Base-by-base conservation (phyloP, 2,113 vertebrate genomes). In the Noctilio leporinus region DNA sequence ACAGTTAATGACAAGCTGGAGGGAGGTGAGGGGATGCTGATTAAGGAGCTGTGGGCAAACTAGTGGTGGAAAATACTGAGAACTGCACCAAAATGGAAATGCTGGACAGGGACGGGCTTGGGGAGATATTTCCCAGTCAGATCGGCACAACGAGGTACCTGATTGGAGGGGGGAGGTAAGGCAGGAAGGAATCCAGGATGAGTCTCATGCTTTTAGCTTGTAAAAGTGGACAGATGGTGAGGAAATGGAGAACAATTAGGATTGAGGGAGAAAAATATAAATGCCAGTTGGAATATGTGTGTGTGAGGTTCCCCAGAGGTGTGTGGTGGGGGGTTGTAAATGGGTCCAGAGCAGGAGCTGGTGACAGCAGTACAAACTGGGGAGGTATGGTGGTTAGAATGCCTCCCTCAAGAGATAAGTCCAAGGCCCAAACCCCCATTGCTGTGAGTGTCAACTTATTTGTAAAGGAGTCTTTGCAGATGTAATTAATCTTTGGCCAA, bases 181-280 rank as follows among this genome's bases (percentile, higher is more conserved):
- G 49, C 30, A 65, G 62, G 86, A 95, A 94, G 17, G 35, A 83
- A 80, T 94, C 94, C 87, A 93, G 85, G 47, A 81, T 55, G 55
- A 62, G 38, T 24, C 57, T 96, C 75, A 69, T 62, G 65, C 59
- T 70, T 65, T 35, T 35, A 47, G 69, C 89, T 81, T 86, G 35
- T 59, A 84, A 82, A 77, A 85, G 67, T 64, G 35, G 89, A 84
- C 95, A 96, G 93, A 96, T 97, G 97, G 53, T 55, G 24, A 85
- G 40, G 81, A 86, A 84, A 86, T 69, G 4, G 3, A 90, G 69
- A 94, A 53, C 49, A 49, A 76, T 70, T 53, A 86, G 14, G 85
- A 83, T 75, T 55, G 69, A 91, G 83, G 78, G 65, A 81, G 75
- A 84, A 81, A 43, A 75, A 49, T 17, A 62, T 26, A 75, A 86